A percentile compares a stretch with the other conserved stretches of the same genome.
Evolutionary conservation across 2,797 vertebrate species (phyloP).

Genomic region (Glossophaga mutica): DNA sequence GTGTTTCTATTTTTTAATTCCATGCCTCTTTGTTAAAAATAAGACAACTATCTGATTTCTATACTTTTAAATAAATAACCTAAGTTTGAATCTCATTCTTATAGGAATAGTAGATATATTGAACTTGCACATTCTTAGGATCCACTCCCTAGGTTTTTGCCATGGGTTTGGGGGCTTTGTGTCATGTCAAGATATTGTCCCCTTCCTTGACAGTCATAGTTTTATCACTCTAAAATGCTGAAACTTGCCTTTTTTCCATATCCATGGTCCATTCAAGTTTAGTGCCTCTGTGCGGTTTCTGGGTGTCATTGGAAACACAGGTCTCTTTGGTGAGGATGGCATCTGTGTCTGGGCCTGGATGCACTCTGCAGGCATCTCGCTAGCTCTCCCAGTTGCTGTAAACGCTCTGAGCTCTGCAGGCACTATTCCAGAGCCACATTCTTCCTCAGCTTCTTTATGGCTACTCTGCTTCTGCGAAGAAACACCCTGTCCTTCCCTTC

Average conservation of each 20-base stretch:
- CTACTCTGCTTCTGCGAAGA: background rate
- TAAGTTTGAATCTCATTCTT: background rate
- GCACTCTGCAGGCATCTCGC: fast-evolving
- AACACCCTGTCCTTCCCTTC: background rate
- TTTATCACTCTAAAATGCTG: fast-evolving
- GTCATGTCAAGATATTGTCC: no score
- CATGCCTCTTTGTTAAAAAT: background rate
- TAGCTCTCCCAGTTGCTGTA: background rate
- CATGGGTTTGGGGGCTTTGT: background rate
- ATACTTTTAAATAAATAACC: background rate
- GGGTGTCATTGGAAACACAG: background rate
- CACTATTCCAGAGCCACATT: fast-evolving
- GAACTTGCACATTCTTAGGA: background rate
- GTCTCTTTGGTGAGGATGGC: background rate
- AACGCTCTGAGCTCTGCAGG: background rate
- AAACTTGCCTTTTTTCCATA: background rate
- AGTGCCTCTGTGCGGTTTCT: background rate
- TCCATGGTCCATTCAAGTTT: fast-evolving
- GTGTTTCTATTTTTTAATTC: background rate
- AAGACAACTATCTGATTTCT: background rate
- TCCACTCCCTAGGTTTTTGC: background rate
- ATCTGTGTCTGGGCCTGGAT: fast-evolving
- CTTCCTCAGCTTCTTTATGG: background rate
- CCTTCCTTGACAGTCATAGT: background rate
- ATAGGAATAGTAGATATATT: background rate